These are phyloP conservation scores for Epizoanthus rinbou DNA, from an alignment of 92 coral and sea anemone genomes.

Conservation along the genomic window DNA sequence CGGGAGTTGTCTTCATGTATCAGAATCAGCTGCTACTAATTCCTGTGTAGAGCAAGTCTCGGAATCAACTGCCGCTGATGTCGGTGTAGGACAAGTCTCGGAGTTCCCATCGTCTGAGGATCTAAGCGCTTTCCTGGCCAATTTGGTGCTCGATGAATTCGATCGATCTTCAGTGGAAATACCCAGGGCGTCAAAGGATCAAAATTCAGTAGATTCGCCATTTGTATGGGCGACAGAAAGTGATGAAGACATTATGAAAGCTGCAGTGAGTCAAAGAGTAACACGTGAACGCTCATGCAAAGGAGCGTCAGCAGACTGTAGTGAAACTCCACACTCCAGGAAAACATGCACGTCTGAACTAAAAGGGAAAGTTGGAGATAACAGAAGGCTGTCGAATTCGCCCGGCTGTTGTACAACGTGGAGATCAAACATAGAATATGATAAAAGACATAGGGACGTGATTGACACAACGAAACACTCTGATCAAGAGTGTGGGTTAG, in stretches of 20 bases:
- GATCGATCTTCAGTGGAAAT: not conserved
- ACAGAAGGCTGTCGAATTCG: not conserved
- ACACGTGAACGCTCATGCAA: not conserved
- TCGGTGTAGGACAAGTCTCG: conserved; percentile 14
- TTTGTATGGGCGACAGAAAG: no score
- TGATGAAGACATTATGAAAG: no score
- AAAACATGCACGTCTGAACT: no score
- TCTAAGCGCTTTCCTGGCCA: conserved; percentile 69
- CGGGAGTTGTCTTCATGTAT: not conserved
- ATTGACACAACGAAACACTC: not conserved
- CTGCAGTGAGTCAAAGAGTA: no score
- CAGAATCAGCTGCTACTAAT: not conserved
- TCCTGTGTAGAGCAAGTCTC: conserved; percentile 18
- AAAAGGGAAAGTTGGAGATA: not conserved
- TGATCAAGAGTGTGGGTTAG: not conserved
- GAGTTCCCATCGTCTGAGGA: conserved; percentile 75
- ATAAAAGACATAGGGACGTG: no score
- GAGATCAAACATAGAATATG: not conserved
- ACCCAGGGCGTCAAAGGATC: not conserved
- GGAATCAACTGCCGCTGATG: conserved; percentile 33
- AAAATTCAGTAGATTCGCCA: not conserved
- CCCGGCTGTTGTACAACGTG: not conserved
- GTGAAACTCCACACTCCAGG: not conserved
- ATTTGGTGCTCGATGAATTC: conserved; percentile 46
- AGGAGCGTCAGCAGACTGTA: not conserved